These are phyloP conservation scores for Astyanax mexicanus DNA, from an alignment of 2,797 vertebrate genomes.

Conservation along the genomic window DNA sequence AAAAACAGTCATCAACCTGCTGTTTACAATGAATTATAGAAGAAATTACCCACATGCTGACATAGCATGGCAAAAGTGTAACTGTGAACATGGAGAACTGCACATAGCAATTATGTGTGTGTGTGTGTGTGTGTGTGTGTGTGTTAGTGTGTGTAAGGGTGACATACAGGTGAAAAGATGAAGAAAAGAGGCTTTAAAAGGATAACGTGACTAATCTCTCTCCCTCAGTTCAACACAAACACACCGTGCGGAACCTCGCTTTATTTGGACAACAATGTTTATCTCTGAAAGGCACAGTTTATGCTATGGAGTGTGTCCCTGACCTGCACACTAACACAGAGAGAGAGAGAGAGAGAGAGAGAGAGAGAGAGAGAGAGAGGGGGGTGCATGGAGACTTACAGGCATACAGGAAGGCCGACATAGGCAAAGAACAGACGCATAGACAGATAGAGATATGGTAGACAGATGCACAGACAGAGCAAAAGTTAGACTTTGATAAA, in stretches of 20 bases:
- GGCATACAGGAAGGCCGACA: no score
- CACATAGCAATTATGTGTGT: conserved; percentile 44
- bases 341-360: not conserved
- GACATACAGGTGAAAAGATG: conserved; percentile 43
- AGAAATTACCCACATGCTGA: not conserved
- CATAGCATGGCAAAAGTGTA: not conserved
- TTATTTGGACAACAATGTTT: conserved; percentile 52
- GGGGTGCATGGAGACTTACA: no score
- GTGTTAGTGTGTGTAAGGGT: conserved; percentile 21
- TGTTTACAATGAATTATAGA: no score
- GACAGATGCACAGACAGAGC: not conserved
- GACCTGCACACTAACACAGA: not conserved
- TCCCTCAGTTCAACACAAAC: conserved; percentile 13
- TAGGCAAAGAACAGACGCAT: no score
- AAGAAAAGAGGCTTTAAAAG: not conserved
- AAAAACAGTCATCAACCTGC: no score
- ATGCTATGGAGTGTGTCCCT: conserved; percentile 17
- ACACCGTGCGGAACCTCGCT: conserved; percentile 27
- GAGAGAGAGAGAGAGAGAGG: not conserved
- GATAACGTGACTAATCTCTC: not conserved
- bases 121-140: conserved; percentile 54
- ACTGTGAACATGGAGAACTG: not conserved
- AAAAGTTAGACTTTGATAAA: not conserved
- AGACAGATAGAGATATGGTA: not conserved
- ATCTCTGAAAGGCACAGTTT: conserved; percentile 47